A percentile compares a stretch with the other conserved stretches of the same genome.
These are phyloP conservation scores for Pteria penguin DNA, from an alignment of 2,888 invertebrate genomes.

Conservation along the genomic window DNA sequence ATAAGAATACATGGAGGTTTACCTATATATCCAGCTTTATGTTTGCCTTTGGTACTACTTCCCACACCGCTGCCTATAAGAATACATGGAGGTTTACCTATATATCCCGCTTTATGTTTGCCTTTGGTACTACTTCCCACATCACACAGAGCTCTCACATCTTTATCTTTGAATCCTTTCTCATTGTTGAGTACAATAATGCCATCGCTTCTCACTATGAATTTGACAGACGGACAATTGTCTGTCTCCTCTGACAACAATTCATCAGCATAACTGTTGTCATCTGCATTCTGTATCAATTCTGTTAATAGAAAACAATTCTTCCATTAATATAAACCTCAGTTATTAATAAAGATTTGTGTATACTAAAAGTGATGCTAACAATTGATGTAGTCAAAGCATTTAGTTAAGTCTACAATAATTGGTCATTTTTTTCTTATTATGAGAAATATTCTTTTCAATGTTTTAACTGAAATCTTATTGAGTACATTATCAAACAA, in stretches of 20 bases:
- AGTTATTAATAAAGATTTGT: too few species aligned
- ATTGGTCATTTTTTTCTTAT: too few species aligned
- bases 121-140: constrained; percentile 79
- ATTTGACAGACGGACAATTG: constrained; percentile 70
- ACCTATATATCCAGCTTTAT: constrained; percentile 79
- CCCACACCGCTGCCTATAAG: constrained; percentile 81
- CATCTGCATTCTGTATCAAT: constrained; percentile 80
- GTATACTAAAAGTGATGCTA: too few species aligned
- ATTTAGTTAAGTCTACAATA: too few species aligned
- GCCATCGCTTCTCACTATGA: constrained; percentile 64
- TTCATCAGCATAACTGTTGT: constrained; percentile 76
- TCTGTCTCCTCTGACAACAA: constrained; percentile 44
- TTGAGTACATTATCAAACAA: too few species aligned
- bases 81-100: too few species aligned
- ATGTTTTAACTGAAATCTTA: too few species aligned
- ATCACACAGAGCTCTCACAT: constrained; percentile 79
- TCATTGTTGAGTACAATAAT: constrained; percentile 78
- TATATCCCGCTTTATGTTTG: constrained; percentile 78
- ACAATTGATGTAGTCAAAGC: too few species aligned
- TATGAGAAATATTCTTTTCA: too few species aligned
- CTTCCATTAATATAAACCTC: background rate
- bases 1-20: too few species aligned
- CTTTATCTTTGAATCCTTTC: constrained; percentile 74
- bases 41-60: constrained; percentile 78
- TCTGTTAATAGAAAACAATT: constrained; percentile 75